Conservation (phyloP, 2,888 invertebrate species). For the Drosophila parthenogenetica region DNA sequence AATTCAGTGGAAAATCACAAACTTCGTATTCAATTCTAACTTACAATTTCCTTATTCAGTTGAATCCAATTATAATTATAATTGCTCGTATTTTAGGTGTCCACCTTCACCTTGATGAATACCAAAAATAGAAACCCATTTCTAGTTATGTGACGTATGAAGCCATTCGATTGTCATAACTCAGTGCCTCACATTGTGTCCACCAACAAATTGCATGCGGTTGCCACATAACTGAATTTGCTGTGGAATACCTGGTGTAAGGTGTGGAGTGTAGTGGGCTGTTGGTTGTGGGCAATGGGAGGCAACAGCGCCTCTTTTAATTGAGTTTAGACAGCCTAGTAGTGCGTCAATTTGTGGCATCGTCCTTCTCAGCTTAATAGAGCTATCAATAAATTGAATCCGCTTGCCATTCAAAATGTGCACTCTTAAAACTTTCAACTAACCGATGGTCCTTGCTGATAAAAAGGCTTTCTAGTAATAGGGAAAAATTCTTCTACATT, state of each 20-base stretch:
- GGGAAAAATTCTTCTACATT: not conserved
- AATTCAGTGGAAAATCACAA: not conserved
- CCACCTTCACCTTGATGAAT: constrained; percentile 1
- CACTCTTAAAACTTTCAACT: constrained; percentile 15
- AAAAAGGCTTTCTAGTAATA: not conserved
- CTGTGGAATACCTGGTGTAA: not conserved
- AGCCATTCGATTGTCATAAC: constrained; percentile 20
- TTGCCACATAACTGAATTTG: constrained; percentile 24
- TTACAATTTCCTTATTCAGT: constrained; percentile 24
- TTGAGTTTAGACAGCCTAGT: constrained; percentile 53
- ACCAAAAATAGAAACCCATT: constrained; percentile 44
- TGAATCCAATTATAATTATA: constrained; percentile 28
- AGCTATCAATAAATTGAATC: constrained; percentile 66
- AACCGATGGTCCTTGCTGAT: constrained; percentile 23
- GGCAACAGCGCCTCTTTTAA: constrained; percentile 43
- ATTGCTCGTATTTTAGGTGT: constrained; percentile 15
- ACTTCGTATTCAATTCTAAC: not conserved
- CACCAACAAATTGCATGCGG: constrained; percentile 57
- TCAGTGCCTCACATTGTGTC: constrained; percentile 28
- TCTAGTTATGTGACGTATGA: constrained; percentile 42
- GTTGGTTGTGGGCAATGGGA: not conserved
- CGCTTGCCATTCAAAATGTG: constrained; percentile 23
- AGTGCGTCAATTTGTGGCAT: constrained; percentile 38
- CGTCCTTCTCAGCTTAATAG: constrained; percentile 13
- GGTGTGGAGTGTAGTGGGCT: constrained; percentile 17